Base-by-base conservation (phyloP, 2,888 invertebrate species). In the Aelia acuminata region DNA sequence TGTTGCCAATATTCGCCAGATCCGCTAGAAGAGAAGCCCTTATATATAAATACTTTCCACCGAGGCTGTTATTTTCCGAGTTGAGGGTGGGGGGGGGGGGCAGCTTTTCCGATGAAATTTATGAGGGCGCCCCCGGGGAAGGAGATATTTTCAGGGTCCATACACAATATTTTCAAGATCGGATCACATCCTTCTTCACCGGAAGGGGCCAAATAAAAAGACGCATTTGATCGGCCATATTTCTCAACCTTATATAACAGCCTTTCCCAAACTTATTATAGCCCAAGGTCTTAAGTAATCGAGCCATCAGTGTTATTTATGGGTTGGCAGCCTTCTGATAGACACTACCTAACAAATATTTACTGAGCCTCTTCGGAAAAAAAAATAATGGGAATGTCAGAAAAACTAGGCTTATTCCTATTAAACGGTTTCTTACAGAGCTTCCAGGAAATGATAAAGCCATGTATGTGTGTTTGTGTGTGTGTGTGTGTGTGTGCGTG, bases 181-280 rank as follows among this genome's bases (percentile, higher is more conserved):
- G 53, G 49, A 85, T 85, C 85, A 85, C 85, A 85, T 85, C 53
- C 53, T 53, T 85, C 85, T 53, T 85, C 80, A 80, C 43, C 80
- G 80, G 43, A 22, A 43, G 80, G 43, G 80, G 80, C 80, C 43
- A 80, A 80, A 80, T 80, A 80, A 80, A 80, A 80, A 80, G 80
- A 80, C 80, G 80, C 22, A 47, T n/a, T 39, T 39, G 80, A 80
- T 80, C 80, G 80, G 43, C 80, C 80, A 80, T 80, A 80, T 80
- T 80, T 80, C 80, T 80, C 80, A n/a, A n/a, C 80, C 80, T 80
- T 80, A 80, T 70, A 70, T 70, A 70, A 70, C 63, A 70, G 63
- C 63, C 63, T 70, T 70, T 70, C 35, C 31, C 63, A 70, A 70
- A 70, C 18, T 70, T 70, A 70, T 70, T 70, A 70, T 70, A 70